Base-by-base conservation (phyloP, 2,113 vertebrate genomes). In the Progne subis region DNA sequence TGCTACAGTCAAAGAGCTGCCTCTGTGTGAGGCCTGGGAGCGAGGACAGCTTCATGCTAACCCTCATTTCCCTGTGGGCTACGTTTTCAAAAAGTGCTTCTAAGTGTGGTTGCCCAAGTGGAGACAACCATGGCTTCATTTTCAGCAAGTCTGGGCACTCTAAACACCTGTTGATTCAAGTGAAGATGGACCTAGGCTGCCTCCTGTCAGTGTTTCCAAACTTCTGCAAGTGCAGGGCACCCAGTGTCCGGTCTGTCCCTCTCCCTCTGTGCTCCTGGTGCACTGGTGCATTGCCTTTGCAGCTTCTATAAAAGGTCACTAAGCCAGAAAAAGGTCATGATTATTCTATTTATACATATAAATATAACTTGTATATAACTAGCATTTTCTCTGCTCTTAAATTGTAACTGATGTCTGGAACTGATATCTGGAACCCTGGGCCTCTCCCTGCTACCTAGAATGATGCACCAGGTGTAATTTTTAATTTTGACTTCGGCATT, bases 1-100 rank as follows among this genome's bases (percentile, higher is more conserved):
- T 34, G 52, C 69, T 84, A 29, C 49, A 88, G 90, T 94, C 71
- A 78, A 81, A 88, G 90, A 57, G 17, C 80, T 87, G 83, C 65
- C 91, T 96, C 92, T 4, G 89, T 97, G 96, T 91, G 93, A 88
- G 92, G 90, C 95, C 92, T 81, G 85, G 69, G 85, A 92, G 82
- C 4, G 55, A 92, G 56, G 79, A 78, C 53, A 92, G n/a, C 68
- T 86, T 77, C 2, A 1, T 2, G 5, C 60, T 86, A 92, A 86
- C 88, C 31, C 60, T 84, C 76, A 68, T 90, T 95, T 87, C 56
- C 92, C 87, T 88, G 26, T 52, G 81, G 82, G 72, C 76, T 57
- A 24, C 11, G 0, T 90, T 92, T 95, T 75, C 71, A 88, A 81
- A 90, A 96, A 67, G 71, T 75, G 28, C 78, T 86, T 82, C 76